phyloP scores from a whole-genome alignment of 2,888 invertebrate genomes.

The Nomada fucata region DNA sequence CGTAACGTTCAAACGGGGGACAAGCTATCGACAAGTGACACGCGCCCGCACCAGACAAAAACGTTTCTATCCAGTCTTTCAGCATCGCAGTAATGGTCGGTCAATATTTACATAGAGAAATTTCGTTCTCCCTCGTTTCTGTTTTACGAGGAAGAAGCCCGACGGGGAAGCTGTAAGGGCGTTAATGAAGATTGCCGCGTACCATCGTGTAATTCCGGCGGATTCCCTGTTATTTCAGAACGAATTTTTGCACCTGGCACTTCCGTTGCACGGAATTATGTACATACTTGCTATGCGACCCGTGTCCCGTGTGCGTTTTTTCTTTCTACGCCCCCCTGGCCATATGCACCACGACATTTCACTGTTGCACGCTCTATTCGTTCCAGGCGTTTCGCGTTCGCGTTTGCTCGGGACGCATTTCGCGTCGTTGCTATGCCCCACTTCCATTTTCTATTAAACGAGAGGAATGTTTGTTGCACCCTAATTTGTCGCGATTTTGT shows the following conservation, averaged over 20 bases:
- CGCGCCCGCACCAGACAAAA: not conserved
- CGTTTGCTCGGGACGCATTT: not conserved
- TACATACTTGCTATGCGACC: not conserved
- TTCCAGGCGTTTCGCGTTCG: not conserved
- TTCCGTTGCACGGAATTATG: not conserved
- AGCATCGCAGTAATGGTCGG: not conserved
- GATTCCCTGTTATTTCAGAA: conserved; percentile 7
- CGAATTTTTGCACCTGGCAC: conserved; percentile 15
- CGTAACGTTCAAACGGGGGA: not conserved
- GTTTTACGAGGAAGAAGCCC: conserved; percentile 18
- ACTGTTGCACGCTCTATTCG: not conserved
- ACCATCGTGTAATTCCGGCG: conserved; percentile 15
- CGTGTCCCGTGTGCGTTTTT: conserved; percentile 4
- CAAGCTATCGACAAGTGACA: not conserved
- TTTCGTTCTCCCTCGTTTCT: conserved; percentile 19
- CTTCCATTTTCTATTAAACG: not conserved
- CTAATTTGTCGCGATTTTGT: too few relatives aligned
- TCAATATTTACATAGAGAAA: conserved; percentile 2
- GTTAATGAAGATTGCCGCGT: conserved; percentile 64
- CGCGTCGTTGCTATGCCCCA: not conserved
- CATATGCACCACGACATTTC: not conserved
- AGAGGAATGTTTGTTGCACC: too few relatives aligned
- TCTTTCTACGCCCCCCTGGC: not conserved
- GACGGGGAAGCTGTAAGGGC: conserved; percentile 22
- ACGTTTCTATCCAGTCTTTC: not conserved